Percentiles rank a stretch among this genome's conserved stretches.
phyloP scores from a whole-genome alignment of 1,140 invertebrate species.

The Berghia stephanieae region DNA sequence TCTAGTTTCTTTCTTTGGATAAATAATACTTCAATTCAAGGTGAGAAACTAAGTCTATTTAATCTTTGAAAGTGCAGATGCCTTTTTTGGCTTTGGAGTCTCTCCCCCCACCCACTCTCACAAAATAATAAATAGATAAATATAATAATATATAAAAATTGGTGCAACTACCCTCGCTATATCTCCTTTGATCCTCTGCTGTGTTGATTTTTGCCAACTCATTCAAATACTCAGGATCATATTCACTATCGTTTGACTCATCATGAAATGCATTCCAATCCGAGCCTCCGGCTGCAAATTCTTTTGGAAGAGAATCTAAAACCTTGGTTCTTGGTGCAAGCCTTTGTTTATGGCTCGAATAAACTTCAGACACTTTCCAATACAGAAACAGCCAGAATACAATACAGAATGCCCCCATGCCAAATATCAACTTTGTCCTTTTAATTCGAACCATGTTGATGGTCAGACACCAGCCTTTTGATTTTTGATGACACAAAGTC shows the following conservation, averaged over 20 bases:
- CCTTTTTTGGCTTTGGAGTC: too few relatives aligned
- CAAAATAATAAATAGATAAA: too few relatives aligned
- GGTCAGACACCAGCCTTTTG: too few relatives aligned
- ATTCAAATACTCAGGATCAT: slow-evolving; percentile 4
- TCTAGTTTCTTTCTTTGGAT: too few relatives aligned
- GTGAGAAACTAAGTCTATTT: too few relatives aligned
- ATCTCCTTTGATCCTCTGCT: slow-evolving; percentile 24
- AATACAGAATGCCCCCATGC: neutral
- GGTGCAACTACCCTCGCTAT: slow-evolving; percentile 22
- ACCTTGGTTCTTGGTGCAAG: neutral
- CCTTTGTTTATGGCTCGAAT: slow-evolving; percentile 2
- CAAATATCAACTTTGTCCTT: neutral
- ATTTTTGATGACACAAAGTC: too few relatives aligned
- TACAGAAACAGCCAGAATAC: slow-evolving; percentile 24
- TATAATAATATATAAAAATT: too few relatives aligned
- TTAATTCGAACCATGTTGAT: slow-evolving; percentile 24
- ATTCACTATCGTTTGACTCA: too few relatives aligned
- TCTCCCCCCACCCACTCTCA: too few relatives aligned
- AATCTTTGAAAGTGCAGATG: too few relatives aligned
- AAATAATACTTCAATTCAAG: too few relatives aligned
- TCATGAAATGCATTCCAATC: too few relatives aligned
- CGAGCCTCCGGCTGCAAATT: neutral
- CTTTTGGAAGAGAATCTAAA: neutral
- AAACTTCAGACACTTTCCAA: slow-evolving; percentile 17
- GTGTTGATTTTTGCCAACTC: slow-evolving; percentile 20